Evolutionary conservation across 1,140 invertebrate genomes (phyloP).

Genomic region (Drosophila pectinifera): DNA sequence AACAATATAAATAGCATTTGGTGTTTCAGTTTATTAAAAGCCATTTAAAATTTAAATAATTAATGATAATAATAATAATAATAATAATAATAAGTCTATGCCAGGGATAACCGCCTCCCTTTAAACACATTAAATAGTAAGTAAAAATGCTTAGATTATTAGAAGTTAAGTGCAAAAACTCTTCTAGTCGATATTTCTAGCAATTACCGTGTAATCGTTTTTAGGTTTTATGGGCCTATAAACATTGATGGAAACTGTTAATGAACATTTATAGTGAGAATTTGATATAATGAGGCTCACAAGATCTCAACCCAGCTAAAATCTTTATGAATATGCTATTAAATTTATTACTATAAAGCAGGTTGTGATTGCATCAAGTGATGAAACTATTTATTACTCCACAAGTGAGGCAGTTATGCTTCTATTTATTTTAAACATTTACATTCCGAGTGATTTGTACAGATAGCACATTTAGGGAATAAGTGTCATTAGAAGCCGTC

Average conservation of each 20-base stretch:
- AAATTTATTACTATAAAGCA: neutral
- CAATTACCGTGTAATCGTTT: too few relatives aligned
- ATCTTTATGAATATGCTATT: neutral
- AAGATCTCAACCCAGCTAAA: neutral
- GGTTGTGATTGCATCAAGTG: neutral
- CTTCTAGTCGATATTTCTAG: too few relatives aligned
- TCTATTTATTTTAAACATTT: neutral
- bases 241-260: neutral
- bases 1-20: too few relatives aligned
- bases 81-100: too few relatives aligned
- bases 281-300: neutral
- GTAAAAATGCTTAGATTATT: too few relatives aligned
- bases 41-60: too few relatives aligned
- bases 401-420: neutral
- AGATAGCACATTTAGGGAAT: neutral
- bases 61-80: too few relatives aligned
- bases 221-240: neutral
- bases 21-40: too few relatives aligned
- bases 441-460: neutral
- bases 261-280: neutral
- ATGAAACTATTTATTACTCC: neutral
- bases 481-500: conserved; percentile 6
- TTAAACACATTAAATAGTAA: too few relatives aligned
- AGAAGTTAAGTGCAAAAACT: too few relatives aligned
- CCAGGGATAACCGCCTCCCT: too few relatives aligned